Conservation (phyloP, 2,888 invertebrate genomes). For the Cheilosia soror region DNA sequence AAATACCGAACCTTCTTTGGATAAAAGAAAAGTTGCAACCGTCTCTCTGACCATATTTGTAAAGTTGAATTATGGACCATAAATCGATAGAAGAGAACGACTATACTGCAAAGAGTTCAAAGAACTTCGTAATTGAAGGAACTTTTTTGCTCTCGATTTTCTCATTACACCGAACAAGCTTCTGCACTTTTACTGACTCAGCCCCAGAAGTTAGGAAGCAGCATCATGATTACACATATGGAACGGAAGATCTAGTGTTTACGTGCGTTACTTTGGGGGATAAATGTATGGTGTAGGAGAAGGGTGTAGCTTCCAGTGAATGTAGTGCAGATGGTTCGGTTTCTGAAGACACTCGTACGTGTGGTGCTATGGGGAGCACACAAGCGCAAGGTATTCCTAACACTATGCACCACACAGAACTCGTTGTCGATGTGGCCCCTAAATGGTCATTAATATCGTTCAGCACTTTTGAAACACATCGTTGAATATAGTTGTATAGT, state of each 20-base stretch:
- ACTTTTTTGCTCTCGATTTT: slow-evolving; percentile 3
- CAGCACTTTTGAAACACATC: slow-evolving; percentile 46
- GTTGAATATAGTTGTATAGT: slow-evolving; percentile 25
- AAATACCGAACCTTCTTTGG: neutral
- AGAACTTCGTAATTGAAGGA: slow-evolving; percentile 70
- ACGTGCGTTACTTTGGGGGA: slow-evolving; percentile 63
- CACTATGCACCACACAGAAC: neutral
- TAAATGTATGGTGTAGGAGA: slow-evolving; percentile 4
- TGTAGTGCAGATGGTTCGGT: slow-evolving; percentile 13
- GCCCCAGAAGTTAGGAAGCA: slow-evolving; percentile 3
- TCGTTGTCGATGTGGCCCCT: slow-evolving; percentile 16
- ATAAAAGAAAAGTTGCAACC: slow-evolving; percentile 48
- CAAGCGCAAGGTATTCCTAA: neutral
- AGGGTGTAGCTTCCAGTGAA: neutral
- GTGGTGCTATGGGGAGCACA: neutral
- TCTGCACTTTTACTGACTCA: slow-evolving; percentile 49
- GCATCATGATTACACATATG: slow-evolving; percentile 56
- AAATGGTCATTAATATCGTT: slow-evolving; percentile 54
- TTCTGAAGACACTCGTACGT: neutral
- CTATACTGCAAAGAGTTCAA: slow-evolving; percentile 60
- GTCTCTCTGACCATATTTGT: slow-evolving; percentile 60
- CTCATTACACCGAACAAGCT: slow-evolving; percentile 47
- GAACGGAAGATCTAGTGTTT: slow-evolving; percentile 63
- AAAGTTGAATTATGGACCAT: slow-evolving; percentile 67
- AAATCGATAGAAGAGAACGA: slow-evolving; percentile 57